Percentiles rank a stretch among this genome's conserved stretches.
Evolutionary conservation across 2,888 invertebrate genomes (phyloP).

Genomic region (Tipula unca): DNA sequence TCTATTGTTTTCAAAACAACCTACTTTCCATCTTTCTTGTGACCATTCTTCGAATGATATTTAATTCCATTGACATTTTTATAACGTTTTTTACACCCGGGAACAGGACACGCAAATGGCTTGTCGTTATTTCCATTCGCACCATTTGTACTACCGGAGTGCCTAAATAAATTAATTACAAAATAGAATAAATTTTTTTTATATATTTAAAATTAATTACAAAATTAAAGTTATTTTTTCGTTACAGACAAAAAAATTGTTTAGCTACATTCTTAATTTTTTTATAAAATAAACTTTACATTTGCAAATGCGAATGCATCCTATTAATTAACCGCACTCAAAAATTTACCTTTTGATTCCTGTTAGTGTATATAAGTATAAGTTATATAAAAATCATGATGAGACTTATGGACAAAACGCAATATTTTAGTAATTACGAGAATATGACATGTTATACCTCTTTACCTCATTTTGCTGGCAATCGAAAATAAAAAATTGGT

Average conservation of each 20-base stretch:
- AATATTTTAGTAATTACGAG: too few species aligned
- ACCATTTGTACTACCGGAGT: slow-evolving; percentile 41
- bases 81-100: slow-evolving; percentile 79
- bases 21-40: slow-evolving; percentile 76
- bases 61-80: slow-evolving; percentile 85
- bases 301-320: too few species aligned
- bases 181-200: neutral
- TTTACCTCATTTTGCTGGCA: too few species aligned
- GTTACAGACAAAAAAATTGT: neutral
- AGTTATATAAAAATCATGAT: too few species aligned
- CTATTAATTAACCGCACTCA: too few species aligned
- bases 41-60: slow-evolving; percentile 80
- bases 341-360: too few species aligned
- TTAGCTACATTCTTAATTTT: too few species aligned
- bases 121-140: slow-evolving; percentile 52
- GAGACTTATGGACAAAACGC: too few species aligned
- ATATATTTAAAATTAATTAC: neutral
- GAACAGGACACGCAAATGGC: slow-evolving; percentile 76
- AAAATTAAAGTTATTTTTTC: neutral
- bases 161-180: slow-evolving; percentile 33
- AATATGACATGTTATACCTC: too few species aligned
- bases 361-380: too few species aligned
- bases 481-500: too few species aligned
- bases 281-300: too few species aligned
- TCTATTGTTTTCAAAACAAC: slow-evolving; percentile 33